Evolutionary conservation across 1,140 invertebrate species (phyloP), one percentile per base, ranked within the genome.

Genomic region (Solenopsis fugax): DNA sequence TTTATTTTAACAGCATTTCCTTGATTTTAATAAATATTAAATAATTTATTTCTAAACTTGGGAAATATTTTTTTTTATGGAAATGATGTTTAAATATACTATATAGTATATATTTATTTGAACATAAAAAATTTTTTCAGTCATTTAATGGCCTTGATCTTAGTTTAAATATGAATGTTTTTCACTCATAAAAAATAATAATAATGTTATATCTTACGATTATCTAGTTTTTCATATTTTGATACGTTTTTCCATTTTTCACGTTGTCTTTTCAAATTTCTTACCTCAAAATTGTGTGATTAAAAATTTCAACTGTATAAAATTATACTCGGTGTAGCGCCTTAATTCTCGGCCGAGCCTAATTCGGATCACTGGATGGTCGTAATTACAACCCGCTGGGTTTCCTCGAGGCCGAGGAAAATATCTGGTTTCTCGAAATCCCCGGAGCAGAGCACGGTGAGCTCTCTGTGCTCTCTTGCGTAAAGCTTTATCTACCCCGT

Each of bases 401-500:
- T 73, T 75, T 75, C 45, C 54, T 60, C 80, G 54, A n/a, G n/a
- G 13, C 41, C 18, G 69, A 50, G 54, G 80, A 62, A 84, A 84
- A 84, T 85, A 78, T 85, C 75, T 80, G 73, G 75, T 85, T 80
- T 85, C 84, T 85, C 62, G 21, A 85, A 85, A 85, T 85, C 84
- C 50, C 34, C 21, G 18, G 21, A 45, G 58, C 58, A 45, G n/a
- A 48, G 54, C 29, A 58, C 37, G 18, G 10, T 18, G 6, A 37
- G 18, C 50, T 65, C 52, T 73, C 21, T 34, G 29, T 21, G 48
- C 18, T 77, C 82, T 64, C 45, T 80, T 41, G 50, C 73, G 84
- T 65, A 65, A 80, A 65, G 41, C 24, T 85, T 80, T 80, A 85
- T 80, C 58, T 80, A 50, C 21, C 34, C 60, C 21, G 58, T 62